Evolutionary conservation across 2,888 invertebrate genomes (phyloP).

Genomic region (Drosophila seclusa): DNA sequence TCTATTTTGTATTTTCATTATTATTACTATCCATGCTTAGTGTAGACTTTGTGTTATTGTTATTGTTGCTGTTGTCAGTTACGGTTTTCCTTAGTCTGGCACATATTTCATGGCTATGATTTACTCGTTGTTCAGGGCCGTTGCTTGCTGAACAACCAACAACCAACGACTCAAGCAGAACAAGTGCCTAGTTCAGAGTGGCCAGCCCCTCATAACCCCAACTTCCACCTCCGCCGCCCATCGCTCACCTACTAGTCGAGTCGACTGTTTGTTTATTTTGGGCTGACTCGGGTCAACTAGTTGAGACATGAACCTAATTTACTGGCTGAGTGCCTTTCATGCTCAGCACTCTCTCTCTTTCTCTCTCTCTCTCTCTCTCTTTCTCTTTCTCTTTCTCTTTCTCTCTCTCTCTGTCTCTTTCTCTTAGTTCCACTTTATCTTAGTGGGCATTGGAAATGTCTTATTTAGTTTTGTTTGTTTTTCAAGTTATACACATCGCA

Average conservation of each 20-base stretch:
- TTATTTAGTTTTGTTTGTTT: slow-evolving; percentile 68
- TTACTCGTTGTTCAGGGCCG: slow-evolving; percentile 78
- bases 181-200: slow-evolving; percentile 62
- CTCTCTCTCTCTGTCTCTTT: neutral
- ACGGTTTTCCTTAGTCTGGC: slow-evolving; percentile 60
- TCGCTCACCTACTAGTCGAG: slow-evolving; percentile 17
- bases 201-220: slow-evolving; percentile 14
- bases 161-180: slow-evolving; percentile 73
- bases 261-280: slow-evolving; percentile 68
- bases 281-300: slow-evolving; percentile 76
- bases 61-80: slow-evolving; percentile 35
- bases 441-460: slow-evolving; percentile 61
- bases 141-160: slow-evolving; percentile 47
- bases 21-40: slow-evolving; percentile 62
- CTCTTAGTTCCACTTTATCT: neutral
- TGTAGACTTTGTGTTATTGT: slow-evolving; percentile 18
- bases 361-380: neutral
- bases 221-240: slow-evolving; percentile 5
- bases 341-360: slow-evolving; percentile 30
- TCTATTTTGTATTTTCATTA: slow-evolving; percentile 74
- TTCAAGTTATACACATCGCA: slow-evolving; percentile 40
- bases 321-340: slow-evolving; percentile 78
- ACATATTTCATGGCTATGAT: slow-evolving; percentile 81
- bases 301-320: slow-evolving; percentile 81
- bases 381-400: neutral